These are phyloP conservation scores for Trochalopteron elliotii DNA, from an alignment of 2,113 vertebrate species.

Conservation along the genomic window DNA sequence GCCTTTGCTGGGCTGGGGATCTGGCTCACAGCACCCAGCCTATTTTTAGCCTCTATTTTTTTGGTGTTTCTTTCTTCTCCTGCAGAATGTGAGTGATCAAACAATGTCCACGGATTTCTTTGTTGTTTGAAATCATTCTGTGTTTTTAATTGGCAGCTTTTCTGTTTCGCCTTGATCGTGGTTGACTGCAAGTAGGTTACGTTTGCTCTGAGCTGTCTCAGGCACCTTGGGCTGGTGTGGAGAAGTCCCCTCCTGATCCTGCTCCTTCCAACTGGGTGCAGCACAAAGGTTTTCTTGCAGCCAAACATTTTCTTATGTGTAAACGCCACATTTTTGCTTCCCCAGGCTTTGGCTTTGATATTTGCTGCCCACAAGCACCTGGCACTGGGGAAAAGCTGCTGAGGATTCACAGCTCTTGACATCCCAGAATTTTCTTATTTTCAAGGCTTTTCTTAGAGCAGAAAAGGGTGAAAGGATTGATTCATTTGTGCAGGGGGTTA, in stretches of 20 bases:
- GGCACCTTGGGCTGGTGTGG: background rate
- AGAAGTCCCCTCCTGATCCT: background rate
- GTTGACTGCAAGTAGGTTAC: slow-evolving; percentile 18
- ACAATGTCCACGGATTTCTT: slow-evolving; percentile 31
- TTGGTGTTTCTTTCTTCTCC: background rate
- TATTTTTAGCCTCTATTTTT: slow-evolving; percentile 26
- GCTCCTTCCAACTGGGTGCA: background rate
- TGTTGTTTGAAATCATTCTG: slow-evolving; percentile 22
- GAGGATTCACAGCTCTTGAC: background rate
- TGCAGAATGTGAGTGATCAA: background rate
- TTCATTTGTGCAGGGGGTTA: background rate
- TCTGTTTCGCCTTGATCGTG: background rate
- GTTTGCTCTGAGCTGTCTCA: background rate
- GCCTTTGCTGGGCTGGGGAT: background rate
- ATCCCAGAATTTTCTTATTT: background rate
- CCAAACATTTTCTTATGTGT: background rate
- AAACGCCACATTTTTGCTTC: background rate
- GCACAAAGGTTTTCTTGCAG: background rate
- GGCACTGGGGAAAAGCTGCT: background rate
- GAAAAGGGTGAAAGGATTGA: background rate
- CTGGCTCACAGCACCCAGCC: slow-evolving; percentile 8
- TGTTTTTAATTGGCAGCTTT: slow-evolving; percentile 40
- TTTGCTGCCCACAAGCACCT: slow-evolving; percentile 2
- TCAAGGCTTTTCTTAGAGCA: background rate
- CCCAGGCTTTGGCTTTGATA: background rate